Evolutionary conservation across 2,888 invertebrate species (phyloP).

Genomic region (Diaperis boleti): DNA sequence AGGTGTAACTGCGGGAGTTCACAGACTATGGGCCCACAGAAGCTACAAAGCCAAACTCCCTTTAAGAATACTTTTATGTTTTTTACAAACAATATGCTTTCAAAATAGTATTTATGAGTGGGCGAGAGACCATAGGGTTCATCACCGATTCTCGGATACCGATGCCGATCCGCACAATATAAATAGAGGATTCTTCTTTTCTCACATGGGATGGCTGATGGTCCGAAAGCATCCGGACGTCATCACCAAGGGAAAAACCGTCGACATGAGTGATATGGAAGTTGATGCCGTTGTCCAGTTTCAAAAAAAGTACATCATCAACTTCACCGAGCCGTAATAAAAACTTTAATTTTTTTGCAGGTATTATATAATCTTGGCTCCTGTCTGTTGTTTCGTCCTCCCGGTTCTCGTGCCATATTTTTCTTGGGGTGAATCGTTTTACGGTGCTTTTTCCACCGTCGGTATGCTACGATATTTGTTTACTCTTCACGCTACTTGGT

Average conservation of each 20-base stretch:
- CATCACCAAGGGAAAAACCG: conserved; percentile 80
- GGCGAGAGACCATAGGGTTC: conserved; percentile 83
- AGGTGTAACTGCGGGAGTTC: conserved; percentile 86
- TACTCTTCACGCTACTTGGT: conserved; percentile 89
- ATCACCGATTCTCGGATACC: conserved; percentile 88
- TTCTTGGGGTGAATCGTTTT: conserved; percentile 73
- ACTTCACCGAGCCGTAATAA: neutral
- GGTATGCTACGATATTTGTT: conserved; percentile 76
- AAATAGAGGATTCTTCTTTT: conserved; percentile 88
- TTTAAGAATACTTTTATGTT: conserved; percentile 76
- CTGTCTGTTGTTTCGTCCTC: conserved; percentile 51
- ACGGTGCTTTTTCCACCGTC: conserved; percentile 83
- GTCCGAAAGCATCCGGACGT: conserved; percentile 90
- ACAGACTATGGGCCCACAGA: conserved; percentile 84
- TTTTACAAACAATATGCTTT: conserved; percentile 85
- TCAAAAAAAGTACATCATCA: conserved; percentile 78
- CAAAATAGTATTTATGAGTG: conserved; percentile 88
- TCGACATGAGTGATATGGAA: conserved; percentile 88
- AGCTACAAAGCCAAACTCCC: conserved; percentile 82
- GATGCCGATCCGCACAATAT: conserved; percentile 91
- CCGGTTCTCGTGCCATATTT: conserved; percentile 71
- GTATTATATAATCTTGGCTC: neutral
- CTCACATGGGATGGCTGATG: conserved; percentile 94
- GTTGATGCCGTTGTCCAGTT: conserved; percentile 86
- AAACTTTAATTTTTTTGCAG: neutral